These are phyloP conservation scores for Amphibalanus amphitrite DNA, from an alignment of 1,140 invertebrate genomes.

Conservation along the genomic window DNA sequence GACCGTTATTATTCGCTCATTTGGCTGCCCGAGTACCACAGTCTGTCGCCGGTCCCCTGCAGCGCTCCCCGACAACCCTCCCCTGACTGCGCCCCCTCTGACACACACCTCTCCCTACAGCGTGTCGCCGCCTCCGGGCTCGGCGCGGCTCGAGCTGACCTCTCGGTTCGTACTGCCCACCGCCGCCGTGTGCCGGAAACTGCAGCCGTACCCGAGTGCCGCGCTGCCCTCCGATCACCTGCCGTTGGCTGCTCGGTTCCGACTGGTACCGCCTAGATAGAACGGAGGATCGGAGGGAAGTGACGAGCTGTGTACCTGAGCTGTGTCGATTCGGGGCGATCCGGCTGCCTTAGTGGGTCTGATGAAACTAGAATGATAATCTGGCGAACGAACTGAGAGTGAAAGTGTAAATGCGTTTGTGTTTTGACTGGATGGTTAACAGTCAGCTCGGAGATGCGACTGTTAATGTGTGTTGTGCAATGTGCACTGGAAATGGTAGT, in stretches of 20 bases:
- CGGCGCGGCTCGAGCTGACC: constrained; percentile 32
- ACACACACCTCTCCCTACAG: not conserved
- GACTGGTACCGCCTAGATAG: not conserved
- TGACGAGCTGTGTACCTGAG: no score
- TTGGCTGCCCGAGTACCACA: not conserved
- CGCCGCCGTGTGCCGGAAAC: constrained; percentile 33
- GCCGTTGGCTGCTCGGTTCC: constrained; percentile 42
- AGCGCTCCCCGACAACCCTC: not conserved
- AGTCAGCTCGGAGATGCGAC: no score
- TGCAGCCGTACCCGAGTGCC: constrained; percentile 51
- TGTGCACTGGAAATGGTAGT: no score
- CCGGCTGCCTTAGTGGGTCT: no score
- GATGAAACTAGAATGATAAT: no score
- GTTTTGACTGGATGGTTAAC: no score
- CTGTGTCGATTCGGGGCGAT: no score
- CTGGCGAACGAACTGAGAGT: no score
- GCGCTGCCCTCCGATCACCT: constrained; percentile 58
- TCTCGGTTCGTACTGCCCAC: constrained; percentile 44
- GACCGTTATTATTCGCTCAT: no score
- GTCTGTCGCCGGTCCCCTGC: not conserved
- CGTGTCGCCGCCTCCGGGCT: not conserved
- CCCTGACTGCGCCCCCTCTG: not conserved
- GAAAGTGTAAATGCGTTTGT: no score
- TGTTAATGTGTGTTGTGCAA: no score
- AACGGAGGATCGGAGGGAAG: no score